A percentile compares a stretch with the other conserved stretches of the same genome.
Evolutionary conservation across 2,113 vertebrate species (phyloP).

Genomic region (Leptosomus discolor): DNA sequence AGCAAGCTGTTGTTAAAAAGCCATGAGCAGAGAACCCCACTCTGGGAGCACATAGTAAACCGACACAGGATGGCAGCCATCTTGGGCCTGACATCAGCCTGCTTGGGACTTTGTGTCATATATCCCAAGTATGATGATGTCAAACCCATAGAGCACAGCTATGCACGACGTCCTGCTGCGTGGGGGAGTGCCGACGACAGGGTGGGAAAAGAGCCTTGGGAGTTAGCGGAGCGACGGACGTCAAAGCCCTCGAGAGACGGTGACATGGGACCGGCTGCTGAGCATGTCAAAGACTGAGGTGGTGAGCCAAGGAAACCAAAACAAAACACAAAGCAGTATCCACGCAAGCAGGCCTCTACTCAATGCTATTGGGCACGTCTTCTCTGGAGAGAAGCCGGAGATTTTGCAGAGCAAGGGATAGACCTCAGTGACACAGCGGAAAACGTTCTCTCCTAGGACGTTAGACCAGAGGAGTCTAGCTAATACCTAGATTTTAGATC

Average conservation of each 20-base stretch:
- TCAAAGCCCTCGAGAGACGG: background rate
- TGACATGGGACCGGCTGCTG: background rate
- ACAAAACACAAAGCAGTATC: background rate
- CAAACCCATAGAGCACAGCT: conserved; percentile 76
- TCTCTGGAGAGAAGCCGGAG: background rate
- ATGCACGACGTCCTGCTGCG: conserved; percentile 54
- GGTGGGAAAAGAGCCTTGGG: conserved; percentile 18
- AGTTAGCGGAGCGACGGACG: background rate
- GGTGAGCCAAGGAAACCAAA: background rate
- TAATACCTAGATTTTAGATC: background rate
- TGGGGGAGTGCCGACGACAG: background rate
- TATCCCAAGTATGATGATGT: conserved; percentile 79
- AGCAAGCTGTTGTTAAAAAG: conserved; percentile 3
- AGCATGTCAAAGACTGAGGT: background rate
- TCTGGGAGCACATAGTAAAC: conserved; percentile 36
- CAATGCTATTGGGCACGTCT: background rate
- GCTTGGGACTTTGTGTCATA: conserved; percentile 73
- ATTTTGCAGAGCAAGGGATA: background rate
- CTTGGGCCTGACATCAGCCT: conserved; percentile 77
- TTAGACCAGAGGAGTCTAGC: background rate
- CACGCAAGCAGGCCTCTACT: background rate
- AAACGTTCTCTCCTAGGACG: fast-evolving
- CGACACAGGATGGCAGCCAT: conserved; percentile 69
- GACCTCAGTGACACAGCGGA: fast-evolving
- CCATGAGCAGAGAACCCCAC: conserved; percentile 5